Evolutionary conservation across 2,113 vertebrate genomes (phyloP).

Genomic region (Rhineura floridana): DNA sequence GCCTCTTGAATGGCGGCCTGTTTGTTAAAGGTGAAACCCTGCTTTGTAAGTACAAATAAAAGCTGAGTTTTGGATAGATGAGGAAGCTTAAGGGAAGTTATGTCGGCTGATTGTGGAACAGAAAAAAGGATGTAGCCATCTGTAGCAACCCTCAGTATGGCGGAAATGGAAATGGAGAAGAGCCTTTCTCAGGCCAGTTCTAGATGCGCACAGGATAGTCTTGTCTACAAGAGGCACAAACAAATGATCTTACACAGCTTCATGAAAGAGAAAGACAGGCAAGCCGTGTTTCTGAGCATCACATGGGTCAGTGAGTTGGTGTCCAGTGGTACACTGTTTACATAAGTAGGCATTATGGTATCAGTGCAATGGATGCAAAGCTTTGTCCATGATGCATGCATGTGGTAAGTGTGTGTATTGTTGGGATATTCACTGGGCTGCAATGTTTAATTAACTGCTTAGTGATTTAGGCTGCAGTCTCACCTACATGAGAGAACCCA

Average conservation of each 20-base stretch:
- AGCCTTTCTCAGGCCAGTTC: rapidly evolving
- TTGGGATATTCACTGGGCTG: too few species aligned
- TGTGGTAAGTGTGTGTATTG: background rate
- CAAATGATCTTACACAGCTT: background rate
- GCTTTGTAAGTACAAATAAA: slow-evolving; percentile 65
- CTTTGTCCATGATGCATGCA: background rate
- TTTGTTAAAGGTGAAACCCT: background rate
- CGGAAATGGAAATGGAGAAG: slow-evolving; percentile 51
- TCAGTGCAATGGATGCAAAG: background rate
- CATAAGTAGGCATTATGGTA: background rate
- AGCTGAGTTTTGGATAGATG: slow-evolving; percentile 50
- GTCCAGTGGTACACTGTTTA: background rate
- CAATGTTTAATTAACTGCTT: background rate
- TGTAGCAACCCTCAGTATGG: background rate
- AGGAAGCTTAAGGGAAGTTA: slow-evolving; percentile 9
- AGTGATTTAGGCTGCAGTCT: background rate
- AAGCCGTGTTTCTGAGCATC: background rate
- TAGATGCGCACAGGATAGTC: background rate
- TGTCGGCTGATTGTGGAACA: slow-evolving; percentile 60
- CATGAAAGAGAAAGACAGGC: background rate
- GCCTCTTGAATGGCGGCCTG: background rate
- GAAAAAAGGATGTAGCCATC: slow-evolving; percentile 40
- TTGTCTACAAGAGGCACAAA: rapidly evolving
- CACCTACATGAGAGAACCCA: too few species aligned
- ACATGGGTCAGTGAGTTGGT: background rate